Conservation (phyloP, 2,888 invertebrate genomes). For the Callimorpha dominula region DNA sequence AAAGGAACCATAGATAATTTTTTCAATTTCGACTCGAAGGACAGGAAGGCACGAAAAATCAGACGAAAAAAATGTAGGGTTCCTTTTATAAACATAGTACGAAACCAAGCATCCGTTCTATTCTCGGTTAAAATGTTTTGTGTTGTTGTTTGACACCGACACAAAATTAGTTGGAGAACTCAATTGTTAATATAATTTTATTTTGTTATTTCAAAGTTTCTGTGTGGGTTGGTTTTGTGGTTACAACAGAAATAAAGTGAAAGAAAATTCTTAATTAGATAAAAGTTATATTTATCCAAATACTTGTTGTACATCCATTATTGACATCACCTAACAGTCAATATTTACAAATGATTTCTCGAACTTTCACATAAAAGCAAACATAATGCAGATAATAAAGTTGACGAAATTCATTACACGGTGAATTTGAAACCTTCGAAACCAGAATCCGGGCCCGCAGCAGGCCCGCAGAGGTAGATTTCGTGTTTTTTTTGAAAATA, state of each 20-base stretch:
- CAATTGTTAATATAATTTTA: background rate
- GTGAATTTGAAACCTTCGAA: slow-evolving; percentile 24
- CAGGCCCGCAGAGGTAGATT: too few species aligned
- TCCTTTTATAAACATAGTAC: too few species aligned
- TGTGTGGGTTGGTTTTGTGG: background rate
- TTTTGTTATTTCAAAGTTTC: background rate
- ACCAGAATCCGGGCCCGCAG: too few species aligned
- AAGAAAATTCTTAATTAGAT: background rate
- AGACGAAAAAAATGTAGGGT: too few species aligned
- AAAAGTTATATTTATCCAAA: background rate
- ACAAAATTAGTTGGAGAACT: too few species aligned
- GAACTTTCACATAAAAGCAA: slow-evolving; percentile 30
- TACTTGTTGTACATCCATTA: background rate
- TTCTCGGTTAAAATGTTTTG: background rate
- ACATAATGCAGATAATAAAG: slow-evolving; percentile 34
- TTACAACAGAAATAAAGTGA: too few species aligned
- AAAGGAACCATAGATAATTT: too few species aligned
- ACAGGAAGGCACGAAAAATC: too few species aligned
- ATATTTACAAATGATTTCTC: slow-evolving; percentile 8
- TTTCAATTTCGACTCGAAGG: too few species aligned
- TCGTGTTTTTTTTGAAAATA: too few species aligned
- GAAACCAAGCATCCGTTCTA: too few species aligned
- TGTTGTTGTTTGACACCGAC: background rate
- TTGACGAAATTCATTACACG: slow-evolving; percentile 34
- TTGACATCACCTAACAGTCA: background rate